A percentile compares a stretch with the other conserved stretches of the same genome.
Conservation (phyloP, 2,888 invertebrate genomes). For the Biston betularia region DNA sequence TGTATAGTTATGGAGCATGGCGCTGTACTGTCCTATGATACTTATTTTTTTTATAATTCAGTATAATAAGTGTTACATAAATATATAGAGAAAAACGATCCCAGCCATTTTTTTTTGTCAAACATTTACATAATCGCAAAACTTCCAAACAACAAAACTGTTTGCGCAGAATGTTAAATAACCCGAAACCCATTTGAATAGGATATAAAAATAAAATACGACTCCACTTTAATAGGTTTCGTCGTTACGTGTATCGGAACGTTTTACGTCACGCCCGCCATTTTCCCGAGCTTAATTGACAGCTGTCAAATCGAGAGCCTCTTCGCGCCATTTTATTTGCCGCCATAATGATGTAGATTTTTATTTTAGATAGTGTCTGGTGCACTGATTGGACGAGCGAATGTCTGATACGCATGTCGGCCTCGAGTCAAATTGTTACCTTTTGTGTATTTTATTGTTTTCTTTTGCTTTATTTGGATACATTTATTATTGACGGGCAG, state of each 20-base stretch:
- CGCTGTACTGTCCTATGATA: no score
- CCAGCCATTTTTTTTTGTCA: neutral
- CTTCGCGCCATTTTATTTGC: slow-evolving; percentile 73
- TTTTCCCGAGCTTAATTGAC: slow-evolving; percentile 77
- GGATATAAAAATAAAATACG: slow-evolving; percentile 33
- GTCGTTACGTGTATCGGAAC: slow-evolving; percentile 55
- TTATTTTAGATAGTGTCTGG: slow-evolving; percentile 67
- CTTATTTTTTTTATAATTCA: no score
- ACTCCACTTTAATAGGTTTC: slow-evolving; percentile 40
- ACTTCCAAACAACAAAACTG: slow-evolving; percentile 4
- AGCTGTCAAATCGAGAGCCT: slow-evolving; percentile 76
- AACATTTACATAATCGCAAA: neutral
- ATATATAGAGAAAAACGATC: no score
- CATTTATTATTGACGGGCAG: slow-evolving; percentile 1
- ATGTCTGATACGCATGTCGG: slow-evolving; percentile 19
- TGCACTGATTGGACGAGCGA: slow-evolving; percentile 52
- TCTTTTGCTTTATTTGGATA: slow-evolving; percentile 29
- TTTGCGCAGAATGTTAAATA: slow-evolving; percentile 22
- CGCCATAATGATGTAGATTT: slow-evolving; percentile 71
- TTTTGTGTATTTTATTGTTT: slow-evolving; percentile 23
- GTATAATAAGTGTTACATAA: no score
- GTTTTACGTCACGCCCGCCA: slow-evolving; percentile 60
- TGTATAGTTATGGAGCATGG: no score
- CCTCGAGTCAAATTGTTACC: slow-evolving; percentile 38
- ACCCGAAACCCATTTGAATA: slow-evolving; percentile 21